Evolutionary conservation across 1,140 invertebrate genomes (phyloP), one percentile per base, ranked within the genome.

Genomic region (Platyscapa corneri): DNA sequence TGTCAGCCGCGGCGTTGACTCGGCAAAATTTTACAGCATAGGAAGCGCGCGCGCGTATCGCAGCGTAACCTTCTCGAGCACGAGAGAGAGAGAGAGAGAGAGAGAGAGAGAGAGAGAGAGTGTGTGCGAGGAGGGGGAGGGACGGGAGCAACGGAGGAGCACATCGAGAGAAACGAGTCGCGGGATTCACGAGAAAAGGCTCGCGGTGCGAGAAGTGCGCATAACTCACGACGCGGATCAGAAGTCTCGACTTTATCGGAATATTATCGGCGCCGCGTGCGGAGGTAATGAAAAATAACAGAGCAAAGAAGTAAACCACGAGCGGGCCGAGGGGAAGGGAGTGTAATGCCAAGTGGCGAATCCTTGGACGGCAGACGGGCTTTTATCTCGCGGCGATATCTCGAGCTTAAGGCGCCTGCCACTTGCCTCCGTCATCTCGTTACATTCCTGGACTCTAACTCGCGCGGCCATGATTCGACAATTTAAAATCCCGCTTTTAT

Each of bases 361-460:
- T 76, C 75, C 46, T 53, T 53, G n/a, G 30, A 53, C 37, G 75
- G 27, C 75, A 34, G 46, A 76, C n/a, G n/a, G 7, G 8, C 46
- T 60, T n/a, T 78, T 78, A 78, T 78, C 76, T 53, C 46, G 23
- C 16, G 53, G 20, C 76, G 34, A 78, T 78, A 78, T 78, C 76
- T 64, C 53, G 84, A 37, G 65, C 27, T 74, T 81, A 42, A 74
- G 53, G 12, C 72, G 53, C 32, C 72, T 23, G 67, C 39, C 72
- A 42, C 82, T 75, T 56, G 72, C 82, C 56, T 46, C 56, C 79
- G 30, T 79, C 77, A 79, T 79, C 77, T 79, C 77, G 77, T 79
- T 79, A 79, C 60, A 65, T 42, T 65, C 34, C 56, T 23, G 7
- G 56, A 60, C 56, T 53, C 49, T 23, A 60, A 60, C 32, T 72